Percentiles rank a stretch among this genome's conserved stretches.
These are phyloP conservation scores for Pyxicephalus adspersus DNA, from an alignment of 2,113 vertebrate species.

Conservation along the genomic window DNA sequence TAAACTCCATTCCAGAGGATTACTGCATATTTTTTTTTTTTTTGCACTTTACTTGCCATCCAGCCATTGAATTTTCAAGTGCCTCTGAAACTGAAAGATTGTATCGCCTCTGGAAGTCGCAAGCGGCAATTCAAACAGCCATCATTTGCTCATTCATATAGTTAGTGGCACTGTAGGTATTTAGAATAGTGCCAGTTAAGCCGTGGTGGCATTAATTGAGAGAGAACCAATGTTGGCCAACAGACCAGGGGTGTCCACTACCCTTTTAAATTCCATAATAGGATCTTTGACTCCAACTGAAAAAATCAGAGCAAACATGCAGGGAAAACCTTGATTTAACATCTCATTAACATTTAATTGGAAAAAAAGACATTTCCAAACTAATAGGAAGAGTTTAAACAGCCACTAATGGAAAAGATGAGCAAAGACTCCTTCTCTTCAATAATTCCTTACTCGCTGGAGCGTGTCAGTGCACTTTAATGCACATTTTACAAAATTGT, in stretches of 20 bases:
- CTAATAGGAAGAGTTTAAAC: slow-evolving; percentile 52
- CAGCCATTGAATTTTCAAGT: slow-evolving; percentile 53
- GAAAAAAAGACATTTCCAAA: slow-evolving; percentile 53
- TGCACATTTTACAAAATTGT: slow-evolving; percentile 6
- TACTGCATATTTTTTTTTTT: slow-evolving; percentile 9
- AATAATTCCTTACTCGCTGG: slow-evolving; percentile 27
- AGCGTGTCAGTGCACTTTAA: slow-evolving; percentile 40
- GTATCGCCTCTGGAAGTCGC: slow-evolving; percentile 50
- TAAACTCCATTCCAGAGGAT: slow-evolving; percentile 41
- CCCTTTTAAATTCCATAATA: slow-evolving; percentile 52
- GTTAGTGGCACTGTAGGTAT: slow-evolving; percentile 51
- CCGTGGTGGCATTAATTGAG: slow-evolving; percentile 54
- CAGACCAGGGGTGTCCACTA: slow-evolving; percentile 55
- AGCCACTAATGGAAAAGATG: slow-evolving; percentile 46
- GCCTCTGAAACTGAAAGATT: slow-evolving; percentile 54
- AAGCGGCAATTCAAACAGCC: slow-evolving; percentile 44
- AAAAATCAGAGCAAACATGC: slow-evolving; percentile 53
- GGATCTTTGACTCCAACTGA: slow-evolving; percentile 54
- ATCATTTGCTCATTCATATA: slow-evolving; percentile 53
- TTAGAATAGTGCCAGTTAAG: slow-evolving; percentile 53
- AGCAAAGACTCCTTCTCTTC: slow-evolving; percentile 20
- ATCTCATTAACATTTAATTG: slow-evolving; percentile 58
- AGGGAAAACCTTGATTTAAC: slow-evolving; percentile 56
- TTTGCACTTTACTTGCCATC: slow-evolving; percentile 30
- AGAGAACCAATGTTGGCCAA: slow-evolving; percentile 50